Conservation (phyloP, 1,140 invertebrate species). For the Hycleus cichorii region DNA sequence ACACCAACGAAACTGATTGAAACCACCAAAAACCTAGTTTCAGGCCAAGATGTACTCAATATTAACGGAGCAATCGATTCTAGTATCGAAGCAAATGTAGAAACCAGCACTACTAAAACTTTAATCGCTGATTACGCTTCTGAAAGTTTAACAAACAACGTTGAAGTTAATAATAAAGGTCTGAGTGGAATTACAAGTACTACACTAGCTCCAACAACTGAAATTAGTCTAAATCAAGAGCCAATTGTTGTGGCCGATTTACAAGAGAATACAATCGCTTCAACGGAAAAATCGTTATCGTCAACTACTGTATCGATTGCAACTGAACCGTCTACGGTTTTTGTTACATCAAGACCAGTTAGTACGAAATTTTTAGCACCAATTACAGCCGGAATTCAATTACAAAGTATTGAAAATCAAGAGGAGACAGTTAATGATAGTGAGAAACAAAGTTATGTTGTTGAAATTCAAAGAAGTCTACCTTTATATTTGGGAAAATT, state of each 20-base stretch:
- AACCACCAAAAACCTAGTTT: constrained; percentile 48
- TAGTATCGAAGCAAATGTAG: constrained; percentile 3
- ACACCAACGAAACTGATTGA: constrained; percentile 40
- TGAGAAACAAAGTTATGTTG: constrained; percentile 42
- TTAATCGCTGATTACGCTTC: neutral
- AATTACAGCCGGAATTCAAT: constrained; percentile 46
- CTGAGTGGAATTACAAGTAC: neutral
- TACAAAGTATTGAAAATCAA: constrained; percentile 40
- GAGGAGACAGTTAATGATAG: constrained; percentile 9
- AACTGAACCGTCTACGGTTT: constrained; percentile 41
- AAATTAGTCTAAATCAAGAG: constrained; percentile 18
- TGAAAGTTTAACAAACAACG: neutral
- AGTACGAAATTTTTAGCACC: constrained; percentile 47
- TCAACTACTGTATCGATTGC: constrained; percentile 18
- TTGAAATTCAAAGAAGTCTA: constrained; percentile 53
- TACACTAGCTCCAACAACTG: neutral
- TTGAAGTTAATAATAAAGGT: neutral
- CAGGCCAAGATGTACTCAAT: constrained; percentile 48
- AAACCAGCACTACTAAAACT: constrained; percentile 9
- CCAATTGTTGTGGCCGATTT: constrained; percentile 42
- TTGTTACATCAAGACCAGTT: constrained; percentile 44
- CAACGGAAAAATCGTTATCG: neutral
- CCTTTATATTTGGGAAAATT: constrained; percentile 44
- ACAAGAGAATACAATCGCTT: constrained; percentile 8
- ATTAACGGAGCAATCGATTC: constrained; percentile 45